Evolutionary conservation across 2,888 invertebrate genomes (phyloP).

Genomic region (Synergus japonicus): DNA sequence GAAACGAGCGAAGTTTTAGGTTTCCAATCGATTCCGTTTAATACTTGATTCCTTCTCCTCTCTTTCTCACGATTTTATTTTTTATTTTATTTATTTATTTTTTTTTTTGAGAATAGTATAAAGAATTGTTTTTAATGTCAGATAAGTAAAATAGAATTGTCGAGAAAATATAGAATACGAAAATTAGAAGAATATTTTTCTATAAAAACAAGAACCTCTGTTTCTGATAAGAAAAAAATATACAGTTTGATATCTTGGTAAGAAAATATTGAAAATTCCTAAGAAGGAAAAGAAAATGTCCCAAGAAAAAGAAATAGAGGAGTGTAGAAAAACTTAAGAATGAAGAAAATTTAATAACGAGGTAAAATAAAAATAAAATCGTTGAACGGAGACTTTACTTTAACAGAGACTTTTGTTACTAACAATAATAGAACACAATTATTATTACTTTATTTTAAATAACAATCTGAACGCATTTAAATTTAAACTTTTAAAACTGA

Average conservation of each 20-base stretch:
- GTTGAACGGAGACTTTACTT: too few species aligned
- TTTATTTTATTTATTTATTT: neutral
- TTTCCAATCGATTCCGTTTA: slow-evolving; percentile 29
- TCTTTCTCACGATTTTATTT: neutral
- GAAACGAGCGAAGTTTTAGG: slow-evolving; percentile 20
- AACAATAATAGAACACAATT: too few species aligned
- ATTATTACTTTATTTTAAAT: too few species aligned
- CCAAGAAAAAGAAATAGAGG: neutral
- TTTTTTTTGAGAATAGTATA: too few species aligned
- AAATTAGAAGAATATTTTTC: neutral
- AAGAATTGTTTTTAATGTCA: too few species aligned
- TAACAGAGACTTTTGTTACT: too few species aligned
- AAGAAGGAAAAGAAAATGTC: neutral
- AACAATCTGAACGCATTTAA: too few species aligned
- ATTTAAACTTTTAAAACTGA: too few species aligned
- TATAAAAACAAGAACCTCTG: neutral
- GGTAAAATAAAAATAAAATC: neutral
- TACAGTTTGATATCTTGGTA: neutral
- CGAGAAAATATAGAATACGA: neutral
- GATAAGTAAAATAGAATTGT: neutral
- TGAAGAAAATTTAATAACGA: neutral
- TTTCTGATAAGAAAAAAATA: neutral
- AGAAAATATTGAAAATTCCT: neutral
- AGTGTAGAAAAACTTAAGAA: neutral
- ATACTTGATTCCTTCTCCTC: neutral